phyloP scores from a whole-genome alignment of 2,888 invertebrate genomes.

The Agrochola lota region DNA sequence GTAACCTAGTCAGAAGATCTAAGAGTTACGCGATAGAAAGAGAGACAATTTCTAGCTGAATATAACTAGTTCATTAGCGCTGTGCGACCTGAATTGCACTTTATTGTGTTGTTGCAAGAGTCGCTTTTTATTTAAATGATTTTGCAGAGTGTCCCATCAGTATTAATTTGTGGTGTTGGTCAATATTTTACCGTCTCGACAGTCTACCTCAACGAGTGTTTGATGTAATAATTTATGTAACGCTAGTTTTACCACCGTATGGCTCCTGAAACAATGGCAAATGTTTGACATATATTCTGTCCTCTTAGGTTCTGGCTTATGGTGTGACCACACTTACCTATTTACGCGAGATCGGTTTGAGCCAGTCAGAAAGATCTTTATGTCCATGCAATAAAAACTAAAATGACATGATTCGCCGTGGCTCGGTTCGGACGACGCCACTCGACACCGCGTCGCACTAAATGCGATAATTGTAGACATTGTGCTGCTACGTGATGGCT shows the following conservation, averaged over 20 bases:
- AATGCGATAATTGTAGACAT: not conserved
- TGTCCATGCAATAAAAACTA: not conserved
- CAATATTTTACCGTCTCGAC: constrained; percentile 26
- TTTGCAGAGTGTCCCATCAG: too few species aligned
- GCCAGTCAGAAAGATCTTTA: not conserved
- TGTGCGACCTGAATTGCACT: too few species aligned
- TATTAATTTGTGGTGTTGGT: not conserved
- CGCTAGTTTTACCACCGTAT: constrained; percentile 9
- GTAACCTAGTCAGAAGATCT: too few species aligned
- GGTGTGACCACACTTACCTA: not conserved
- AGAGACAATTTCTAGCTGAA: too few species aligned
- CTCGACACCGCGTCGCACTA: not conserved
- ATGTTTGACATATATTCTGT: not conserved
- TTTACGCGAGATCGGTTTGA: not conserved
- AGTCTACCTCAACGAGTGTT: constrained; percentile 58
- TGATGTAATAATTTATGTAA: constrained; percentile 46
- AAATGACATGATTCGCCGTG: not conserved
- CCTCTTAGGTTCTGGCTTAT: not conserved
- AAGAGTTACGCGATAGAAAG: too few species aligned
- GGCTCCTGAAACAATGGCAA: constrained; percentile 9
- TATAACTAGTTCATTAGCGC: too few species aligned
- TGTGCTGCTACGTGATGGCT: not conserved
- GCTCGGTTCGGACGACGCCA: not conserved
- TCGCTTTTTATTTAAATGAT: too few species aligned
- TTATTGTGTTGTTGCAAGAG: too few species aligned